Conservation (phyloP, 2,888 invertebrate species). For the Chironomus riparius region DNA sequence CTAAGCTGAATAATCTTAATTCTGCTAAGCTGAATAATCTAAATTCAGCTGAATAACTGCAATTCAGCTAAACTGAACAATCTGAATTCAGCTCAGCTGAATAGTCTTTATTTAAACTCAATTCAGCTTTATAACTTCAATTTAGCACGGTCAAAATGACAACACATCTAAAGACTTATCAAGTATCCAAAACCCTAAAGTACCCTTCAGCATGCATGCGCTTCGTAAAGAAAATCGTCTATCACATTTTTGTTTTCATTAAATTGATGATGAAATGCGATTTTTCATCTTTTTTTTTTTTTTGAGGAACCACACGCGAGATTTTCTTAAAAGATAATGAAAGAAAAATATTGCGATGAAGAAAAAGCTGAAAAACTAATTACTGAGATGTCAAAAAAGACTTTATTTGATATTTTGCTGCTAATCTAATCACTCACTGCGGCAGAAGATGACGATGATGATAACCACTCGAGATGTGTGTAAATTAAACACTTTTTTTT, state of each 20-base stretch:
- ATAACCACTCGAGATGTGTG: constrained; percentile 10
- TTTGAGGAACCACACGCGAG: neutral
- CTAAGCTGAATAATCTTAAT: no score
- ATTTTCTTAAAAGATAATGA: neutral
- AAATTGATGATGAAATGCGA: neutral
- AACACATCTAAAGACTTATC: no score
- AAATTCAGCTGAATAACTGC: no score
- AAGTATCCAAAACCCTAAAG: no score
- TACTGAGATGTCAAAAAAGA: constrained; percentile 17
- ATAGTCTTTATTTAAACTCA: no score
- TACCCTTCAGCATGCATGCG: no score
- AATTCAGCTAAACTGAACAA: no score
- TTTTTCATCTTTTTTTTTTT: neutral
- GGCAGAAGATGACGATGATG: neutral
- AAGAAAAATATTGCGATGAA: neutral
- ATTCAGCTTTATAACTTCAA: no score
- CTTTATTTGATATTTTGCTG: neutral
- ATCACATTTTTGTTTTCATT: neutral
- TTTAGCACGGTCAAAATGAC: no score
- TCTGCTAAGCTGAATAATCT: no score
- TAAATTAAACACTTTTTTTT: neutral
- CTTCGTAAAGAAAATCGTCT: no score
- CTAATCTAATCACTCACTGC: constrained; percentile 20
- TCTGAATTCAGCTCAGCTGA: no score
- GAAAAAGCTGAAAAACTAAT: constrained; percentile 2